Base-by-base conservation (phyloP, 2,113 vertebrate genomes). In the Etia nguti region DNA sequence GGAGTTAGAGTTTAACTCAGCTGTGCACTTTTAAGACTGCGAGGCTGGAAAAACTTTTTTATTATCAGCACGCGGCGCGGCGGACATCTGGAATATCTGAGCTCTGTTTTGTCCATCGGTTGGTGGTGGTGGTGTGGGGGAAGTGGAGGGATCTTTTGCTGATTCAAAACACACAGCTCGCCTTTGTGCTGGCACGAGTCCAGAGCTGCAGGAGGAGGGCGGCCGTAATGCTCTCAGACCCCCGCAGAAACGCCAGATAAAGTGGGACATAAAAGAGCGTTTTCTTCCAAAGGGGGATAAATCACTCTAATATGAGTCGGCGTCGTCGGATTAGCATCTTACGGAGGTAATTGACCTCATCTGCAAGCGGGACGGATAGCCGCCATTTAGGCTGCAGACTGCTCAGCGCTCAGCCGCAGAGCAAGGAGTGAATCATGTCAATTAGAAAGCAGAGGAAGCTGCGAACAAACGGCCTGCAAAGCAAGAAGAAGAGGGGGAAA, bases 341-440 rank as follows among this genome's bases (percentile, higher is more conserved):
- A 70, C 82, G 10, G 88, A 70, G 88, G 86, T 91, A 92, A 92
- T 88, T 86, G 91, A 93, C 93, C 90, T 93, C 92, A 86, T 88
- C 90, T 86, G 89, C 90, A 88, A 84, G 57, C 70, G 81, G 79
- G 87, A 92, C 80, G 52, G 92, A 93, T 86, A 36, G 90, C 86
- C 68, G 91, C 84, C 92, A 90, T 90, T 93, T 92, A 91, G 80
- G 81, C 68, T 38, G 84, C 82, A 36, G 84, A 81, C 89, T 20
- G 82, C 84, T 82, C 70, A 9, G 81, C 52, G 3, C 85, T 62
- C 79, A 16, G 80, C 79, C 2, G 38, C 86, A 2, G 73, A 62
- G 85, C n/a, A 48, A 89, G 81, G 70, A 91, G 87, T 94, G 87
- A 94, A 94, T 94, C 94, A 93, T 87, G 92, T 92, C 94, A 94